Base-by-base conservation (phyloP, 2,113 vertebrate genomes). In the Ammodytes marinus region DNA sequence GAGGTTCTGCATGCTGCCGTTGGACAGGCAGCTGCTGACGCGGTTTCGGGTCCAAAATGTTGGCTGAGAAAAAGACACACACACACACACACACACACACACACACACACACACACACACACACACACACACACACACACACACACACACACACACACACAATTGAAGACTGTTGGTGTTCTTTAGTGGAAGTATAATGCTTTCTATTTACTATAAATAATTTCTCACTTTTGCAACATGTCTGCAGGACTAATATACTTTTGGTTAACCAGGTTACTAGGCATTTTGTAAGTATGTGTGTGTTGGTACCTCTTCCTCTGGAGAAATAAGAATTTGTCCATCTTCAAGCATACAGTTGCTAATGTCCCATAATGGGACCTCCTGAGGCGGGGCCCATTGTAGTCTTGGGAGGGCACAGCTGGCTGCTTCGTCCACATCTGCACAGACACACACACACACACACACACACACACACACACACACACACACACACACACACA, bases 341-440 rank as follows among this genome's bases (percentile, higher is more conserved):
- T 99, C 96, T 3, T 96, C 91, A 42, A 99, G 91, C 0, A 91
- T 66, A 72, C 97, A 97, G 86, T 87, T 95, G 80, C 90, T 94
- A 1, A 99, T 96, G 69, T 98, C 97, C 98, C 97, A 99, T n/a
- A 99, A 83, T 0, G 94, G 95, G 37, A 94, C 91, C 0, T 96
- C 92, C 0, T 96, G 94, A 10, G 88, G 73, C 0, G 95, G 95
- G 2, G 80, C 90, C 92, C 94, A 91, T 0, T 90, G 93, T 3
- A 91, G 84, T 0, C 87, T 79, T 4, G 72, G 71, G 27, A 90
- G 53, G 14, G 52, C 79, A 54, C 11, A 43, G 4, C 60, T 27
- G 17, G 0, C 53, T 13, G 54, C 80, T 49, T 85, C 89, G 37
- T 11, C 71, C 12, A 49, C 27, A 67, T 87, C 88, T 92, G 61